Percentiles rank a stretch among this genome's conserved stretches.
Evolutionary conservation across 2,888 invertebrate species (phyloP).

Genomic region (Acrobeloides nanus): DNA sequence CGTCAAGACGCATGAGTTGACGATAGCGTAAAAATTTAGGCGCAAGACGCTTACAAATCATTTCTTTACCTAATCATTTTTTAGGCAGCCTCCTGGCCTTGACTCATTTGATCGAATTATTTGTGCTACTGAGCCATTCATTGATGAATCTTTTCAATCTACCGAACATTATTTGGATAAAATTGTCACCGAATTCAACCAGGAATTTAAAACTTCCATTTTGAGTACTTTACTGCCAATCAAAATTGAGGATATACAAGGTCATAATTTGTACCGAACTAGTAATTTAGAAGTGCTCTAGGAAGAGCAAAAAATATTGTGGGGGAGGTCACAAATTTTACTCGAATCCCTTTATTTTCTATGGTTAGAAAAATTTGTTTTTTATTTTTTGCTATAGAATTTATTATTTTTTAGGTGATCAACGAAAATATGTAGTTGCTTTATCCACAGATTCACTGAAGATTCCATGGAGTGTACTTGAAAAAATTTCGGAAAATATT

Average conservation of each 20-base stretch:
- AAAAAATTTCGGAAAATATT: constrained; percentile 80
- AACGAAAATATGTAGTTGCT: constrained; percentile 81
- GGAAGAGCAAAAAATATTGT: too few species aligned
- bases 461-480: constrained; percentile 68
- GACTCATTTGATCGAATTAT: constrained; percentile 91
- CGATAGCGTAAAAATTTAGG: too few species aligned
- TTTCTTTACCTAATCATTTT: too few species aligned
- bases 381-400: too few species aligned
- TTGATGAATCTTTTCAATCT: constrained; percentile 61
- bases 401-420: constrained; percentile 21
- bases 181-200: constrained; percentile 1
- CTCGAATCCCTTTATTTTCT: too few species aligned
- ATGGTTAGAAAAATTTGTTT: too few species aligned
- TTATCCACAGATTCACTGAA: constrained; percentile 72
- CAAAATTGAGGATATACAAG: constrained; percentile 73
- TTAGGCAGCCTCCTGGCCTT: constrained; percentile 89
- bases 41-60: too few species aligned
- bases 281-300: too few species aligned
- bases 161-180: constrained; percentile 10
- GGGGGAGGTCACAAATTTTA: too few species aligned
- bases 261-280: too few species aligned
- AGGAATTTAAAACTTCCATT: too few species aligned
- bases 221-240: constrained; percentile 24
- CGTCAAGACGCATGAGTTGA: too few species aligned
- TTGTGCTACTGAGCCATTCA: constrained; percentile 87